phyloP scores from a whole-genome alignment of 2,113 vertebrate genomes.

The Ammodytes marinus region DNA sequence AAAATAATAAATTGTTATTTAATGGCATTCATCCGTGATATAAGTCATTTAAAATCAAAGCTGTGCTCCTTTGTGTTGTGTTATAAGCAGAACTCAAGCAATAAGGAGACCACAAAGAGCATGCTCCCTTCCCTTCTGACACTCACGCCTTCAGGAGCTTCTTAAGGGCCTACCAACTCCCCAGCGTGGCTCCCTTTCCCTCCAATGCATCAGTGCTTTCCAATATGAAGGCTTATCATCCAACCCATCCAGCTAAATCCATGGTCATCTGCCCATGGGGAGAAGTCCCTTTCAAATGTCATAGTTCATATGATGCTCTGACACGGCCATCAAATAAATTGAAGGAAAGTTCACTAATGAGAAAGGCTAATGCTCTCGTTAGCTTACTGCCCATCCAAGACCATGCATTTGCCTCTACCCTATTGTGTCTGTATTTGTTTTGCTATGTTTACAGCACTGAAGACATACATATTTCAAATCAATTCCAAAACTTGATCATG shows the following conservation, averaged over 20 bases:
- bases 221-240: constrained; percentile 37
- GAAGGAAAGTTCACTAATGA: constrained; percentile 61
- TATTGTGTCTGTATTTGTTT: constrained; percentile 7
- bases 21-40: neutral
- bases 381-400: constrained; percentile 21
- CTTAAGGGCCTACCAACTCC: constrained; percentile 40
- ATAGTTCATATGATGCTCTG: constrained; percentile 48
- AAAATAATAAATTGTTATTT: neutral
- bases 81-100: constrained; percentile 11
- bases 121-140: constrained; percentile 64
- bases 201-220: constrained; percentile 42
- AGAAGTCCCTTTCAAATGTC: constrained; percentile 77
- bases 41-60: neutral
- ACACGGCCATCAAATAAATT: constrained; percentile 49
- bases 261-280: constrained; percentile 57
- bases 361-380: constrained; percentile 52
- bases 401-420: neutral
- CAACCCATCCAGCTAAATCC: constrained; percentile 42
- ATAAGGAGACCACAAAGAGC: constrained; percentile 56
- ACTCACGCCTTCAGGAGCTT: constrained; percentile 55
- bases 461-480: neutral
- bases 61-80: neutral
- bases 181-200: constrained; percentile 30
- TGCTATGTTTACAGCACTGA: neutral
- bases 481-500: neutral